A percentile compares a stretch with the other conserved stretches of the same genome.
Conservation (phyloP, 2,888 invertebrate genomes). For the Esperia sulphurella region DNA sequence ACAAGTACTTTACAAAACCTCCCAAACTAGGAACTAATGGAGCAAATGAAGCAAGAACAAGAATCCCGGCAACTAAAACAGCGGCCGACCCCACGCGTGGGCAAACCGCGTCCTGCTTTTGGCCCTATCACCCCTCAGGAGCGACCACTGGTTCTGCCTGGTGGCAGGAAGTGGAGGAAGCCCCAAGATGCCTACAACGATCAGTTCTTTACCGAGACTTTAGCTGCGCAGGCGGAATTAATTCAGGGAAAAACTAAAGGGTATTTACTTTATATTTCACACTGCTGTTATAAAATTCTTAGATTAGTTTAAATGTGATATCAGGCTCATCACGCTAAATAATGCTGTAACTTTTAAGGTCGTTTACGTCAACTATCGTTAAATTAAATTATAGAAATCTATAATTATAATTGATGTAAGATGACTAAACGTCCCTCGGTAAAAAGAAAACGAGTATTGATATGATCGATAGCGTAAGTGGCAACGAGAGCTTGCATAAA, state of each 20-base stretch:
- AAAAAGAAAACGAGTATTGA: too few relatives aligned
- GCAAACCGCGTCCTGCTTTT: conserved; percentile 65
- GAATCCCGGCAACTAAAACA: conserved; percentile 67
- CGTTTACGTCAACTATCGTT: too few relatives aligned
- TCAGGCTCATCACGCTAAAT: too few relatives aligned
- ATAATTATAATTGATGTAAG: too few relatives aligned
- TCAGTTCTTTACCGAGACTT: conserved; percentile 90
- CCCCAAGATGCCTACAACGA: conserved; percentile 94
- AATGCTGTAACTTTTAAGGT: too few relatives aligned
- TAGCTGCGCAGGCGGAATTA: conserved; percentile 91
- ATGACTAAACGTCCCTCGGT: too few relatives aligned
- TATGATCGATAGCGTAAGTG: too few relatives aligned
- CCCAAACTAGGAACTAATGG: conserved; percentile 38
- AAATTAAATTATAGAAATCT: too few relatives aligned
- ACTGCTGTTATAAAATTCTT: background rate
- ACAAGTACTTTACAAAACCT: background rate
- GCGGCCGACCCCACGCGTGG: conserved; percentile 62
- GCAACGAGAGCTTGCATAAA: too few relatives aligned
- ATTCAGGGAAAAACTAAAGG: conserved; percentile 91
- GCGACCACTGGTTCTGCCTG: conserved; percentile 86
- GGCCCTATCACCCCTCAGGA: conserved; percentile 82
- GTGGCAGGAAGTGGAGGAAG: conserved; percentile 87
- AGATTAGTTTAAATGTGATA: background rate
- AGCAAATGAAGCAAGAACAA: conserved; percentile 68
- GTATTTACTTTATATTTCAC: conserved; percentile 72